These are phyloP conservation scores for Aphelenchoides fujianensis DNA, from an alignment of 1,140 invertebrate species.

Conservation along the genomic window DNA sequence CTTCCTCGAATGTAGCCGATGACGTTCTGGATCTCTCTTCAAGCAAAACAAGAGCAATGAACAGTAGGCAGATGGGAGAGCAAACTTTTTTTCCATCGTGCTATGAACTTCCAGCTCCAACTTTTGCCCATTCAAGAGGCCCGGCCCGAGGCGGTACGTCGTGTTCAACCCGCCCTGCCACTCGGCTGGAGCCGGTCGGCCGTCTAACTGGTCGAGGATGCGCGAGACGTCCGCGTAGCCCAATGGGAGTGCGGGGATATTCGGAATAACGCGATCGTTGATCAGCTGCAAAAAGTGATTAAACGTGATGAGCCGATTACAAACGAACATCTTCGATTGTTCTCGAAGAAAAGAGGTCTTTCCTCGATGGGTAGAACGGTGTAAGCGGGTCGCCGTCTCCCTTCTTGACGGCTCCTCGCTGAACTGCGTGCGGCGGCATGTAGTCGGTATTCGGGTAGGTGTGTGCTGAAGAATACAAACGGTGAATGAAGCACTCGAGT, in stretches of 20 bases:
- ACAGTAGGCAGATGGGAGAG: not conserved
- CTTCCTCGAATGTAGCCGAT: not conserved
- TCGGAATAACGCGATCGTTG: slow-evolving; percentile 37
- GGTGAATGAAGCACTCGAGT: slow-evolving; percentile 42
- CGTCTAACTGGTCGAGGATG: slow-evolving; percentile 45
- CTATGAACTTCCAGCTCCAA: slow-evolving; percentile 50
- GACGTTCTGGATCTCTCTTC: slow-evolving; percentile 13
- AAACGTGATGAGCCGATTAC: not conserved
- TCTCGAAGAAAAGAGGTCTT: slow-evolving; percentile 38
- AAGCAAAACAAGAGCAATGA: too few species aligned
- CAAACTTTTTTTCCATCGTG: slow-evolving; percentile 39
- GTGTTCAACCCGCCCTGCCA: slow-evolving; percentile 62
- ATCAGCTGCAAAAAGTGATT: slow-evolving; percentile 25
- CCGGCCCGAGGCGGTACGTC: slow-evolving; percentile 56
- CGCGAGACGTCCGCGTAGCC: slow-evolving; percentile 57
- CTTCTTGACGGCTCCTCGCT: slow-evolving; percentile 48
- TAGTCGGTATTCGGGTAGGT: slow-evolving; percentile 52
- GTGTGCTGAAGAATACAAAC: slow-evolving; percentile 4
- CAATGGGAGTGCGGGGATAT: slow-evolving; percentile 58
- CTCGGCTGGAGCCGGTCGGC: slow-evolving; percentile 37
- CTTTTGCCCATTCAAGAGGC: slow-evolving; percentile 21
- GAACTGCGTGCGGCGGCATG: slow-evolving; percentile 52
- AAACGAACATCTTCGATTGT: slow-evolving; percentile 41
- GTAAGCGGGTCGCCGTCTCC: slow-evolving; percentile 57
- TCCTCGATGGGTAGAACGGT: slow-evolving; percentile 53